Percentiles rank a stretch among this genome's conserved stretches.
phyloP scores from a whole-genome alignment of 2,888 invertebrate species.

The Megaustenia siamemsis region DNA sequence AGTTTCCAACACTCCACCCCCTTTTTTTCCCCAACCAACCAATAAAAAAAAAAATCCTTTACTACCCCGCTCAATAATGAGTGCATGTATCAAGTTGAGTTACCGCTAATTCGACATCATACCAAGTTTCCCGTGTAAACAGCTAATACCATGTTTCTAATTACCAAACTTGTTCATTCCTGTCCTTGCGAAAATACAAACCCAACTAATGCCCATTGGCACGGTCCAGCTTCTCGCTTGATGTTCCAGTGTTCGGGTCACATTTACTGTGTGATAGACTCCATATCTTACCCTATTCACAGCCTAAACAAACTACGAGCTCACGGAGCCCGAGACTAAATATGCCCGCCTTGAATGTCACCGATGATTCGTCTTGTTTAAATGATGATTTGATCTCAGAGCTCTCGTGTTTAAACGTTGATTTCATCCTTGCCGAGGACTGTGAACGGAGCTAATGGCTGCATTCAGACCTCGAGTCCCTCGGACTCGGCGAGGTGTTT shows the following conservation, averaged over 20 bases:
- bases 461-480: constrained; percentile 10
- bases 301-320: constrained; percentile 16
- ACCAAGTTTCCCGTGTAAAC: neutral
- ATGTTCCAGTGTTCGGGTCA: neutral
- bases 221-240: neutral
- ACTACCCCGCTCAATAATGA: no score
- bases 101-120: neutral
- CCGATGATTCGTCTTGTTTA: constrained; percentile 30
- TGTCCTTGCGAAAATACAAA: neutral
- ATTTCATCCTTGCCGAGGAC: constrained; percentile 7
- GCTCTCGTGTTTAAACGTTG: constrained; percentile 29
- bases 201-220: neutral
- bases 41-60: no score
- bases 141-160: constrained; percentile 8
- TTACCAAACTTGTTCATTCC: neutral
- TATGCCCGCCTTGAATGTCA: constrained; percentile 1
- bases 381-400: constrained; percentile 41
- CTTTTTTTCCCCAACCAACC: no score
- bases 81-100: neutral
- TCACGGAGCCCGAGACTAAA: neutral
- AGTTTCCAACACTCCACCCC: no score
- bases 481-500: constrained; percentile 9
- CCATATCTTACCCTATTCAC: constrained; percentile 25
- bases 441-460: constrained; percentile 34
- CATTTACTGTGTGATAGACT: neutral